Evolutionary conservation across 2,113 vertebrate species (phyloP), one percentile per base, ranked within the genome.

Genomic region (Embiotoca jacksoni): DNA sequence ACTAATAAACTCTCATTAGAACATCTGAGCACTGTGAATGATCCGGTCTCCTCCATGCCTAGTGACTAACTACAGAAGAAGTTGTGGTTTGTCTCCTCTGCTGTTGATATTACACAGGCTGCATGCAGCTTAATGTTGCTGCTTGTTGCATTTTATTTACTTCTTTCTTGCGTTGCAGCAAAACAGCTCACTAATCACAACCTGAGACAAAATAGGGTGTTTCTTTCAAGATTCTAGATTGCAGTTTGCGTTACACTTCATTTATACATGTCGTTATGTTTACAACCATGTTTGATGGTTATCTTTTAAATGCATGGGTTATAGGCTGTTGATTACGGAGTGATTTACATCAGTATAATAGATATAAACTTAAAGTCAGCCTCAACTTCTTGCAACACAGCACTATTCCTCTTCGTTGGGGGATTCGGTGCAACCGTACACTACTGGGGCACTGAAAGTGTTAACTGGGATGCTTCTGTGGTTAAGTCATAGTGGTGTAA

Each of bases 401-500:
- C 70, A 41, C 53, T 59, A 30, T 50, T 77, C 57, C 57, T n/a
- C 54, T 56, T 70, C 58, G 33, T 7, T 53, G 50, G 53, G 32
- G 35, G 16, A 59, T 54, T 64, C 68, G 14, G 10, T 85, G 82
- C 33, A 91, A 88, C 78, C 73, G 64, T 76, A 88, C 72, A 89
- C 77, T 72, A 39, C 60, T 59, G 72, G 56, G 52, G 74, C 75
- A 63, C 33, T 69, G 72, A 54, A 82, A 75, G 82, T 85, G 85
- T 86, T 85, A 82, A 90, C 73, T 74, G 49, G 70, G 58, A 90
- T 92, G 72, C 67, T 87, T 89, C 41, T 80, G 80, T 71, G 55
- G 75, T 91, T 85, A 81, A 87, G 85, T 91, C 91, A 93, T 78
- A 78, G 78, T 85, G 84, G 81, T 84, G 83, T 76, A 89, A 91